Conservation (phyloP, 2,113 vertebrate species). For the Nycticorax nycticorax region DNA sequence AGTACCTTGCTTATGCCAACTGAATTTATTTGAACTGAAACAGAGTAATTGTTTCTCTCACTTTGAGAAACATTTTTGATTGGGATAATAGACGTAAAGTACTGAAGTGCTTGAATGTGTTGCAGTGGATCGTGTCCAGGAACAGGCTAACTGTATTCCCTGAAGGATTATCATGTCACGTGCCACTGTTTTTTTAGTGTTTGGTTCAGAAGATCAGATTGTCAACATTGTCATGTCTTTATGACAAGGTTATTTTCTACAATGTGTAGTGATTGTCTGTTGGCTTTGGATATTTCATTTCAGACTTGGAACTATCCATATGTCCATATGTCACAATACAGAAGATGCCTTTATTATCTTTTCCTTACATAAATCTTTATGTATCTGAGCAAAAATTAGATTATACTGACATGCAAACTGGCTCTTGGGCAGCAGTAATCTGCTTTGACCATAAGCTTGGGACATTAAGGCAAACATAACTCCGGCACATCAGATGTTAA, state of each 20-base stretch:
- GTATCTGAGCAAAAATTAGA: background rate
- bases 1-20: background rate
- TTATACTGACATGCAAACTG: background rate
- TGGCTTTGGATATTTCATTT: background rate
- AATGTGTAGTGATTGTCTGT: background rate
- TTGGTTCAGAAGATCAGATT: background rate
- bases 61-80: background rate
- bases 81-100: background rate
- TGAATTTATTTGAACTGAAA: background rate
- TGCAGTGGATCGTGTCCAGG: background rate
- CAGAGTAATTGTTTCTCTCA: background rate
- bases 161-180: background rate
- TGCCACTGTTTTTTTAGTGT: background rate
- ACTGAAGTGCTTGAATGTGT: background rate
- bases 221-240: background rate
- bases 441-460: background rate
- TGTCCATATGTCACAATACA: background rate
- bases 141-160: background rate
- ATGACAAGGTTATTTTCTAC: background rate
- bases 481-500: background rate
- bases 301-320: background rate
- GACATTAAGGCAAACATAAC: background rate
- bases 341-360: background rate
- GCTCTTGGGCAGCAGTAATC: background rate
- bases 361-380: background rate